Conservation (phyloP, 2,888 invertebrate species). For the Lysandra bellargus region DNA sequence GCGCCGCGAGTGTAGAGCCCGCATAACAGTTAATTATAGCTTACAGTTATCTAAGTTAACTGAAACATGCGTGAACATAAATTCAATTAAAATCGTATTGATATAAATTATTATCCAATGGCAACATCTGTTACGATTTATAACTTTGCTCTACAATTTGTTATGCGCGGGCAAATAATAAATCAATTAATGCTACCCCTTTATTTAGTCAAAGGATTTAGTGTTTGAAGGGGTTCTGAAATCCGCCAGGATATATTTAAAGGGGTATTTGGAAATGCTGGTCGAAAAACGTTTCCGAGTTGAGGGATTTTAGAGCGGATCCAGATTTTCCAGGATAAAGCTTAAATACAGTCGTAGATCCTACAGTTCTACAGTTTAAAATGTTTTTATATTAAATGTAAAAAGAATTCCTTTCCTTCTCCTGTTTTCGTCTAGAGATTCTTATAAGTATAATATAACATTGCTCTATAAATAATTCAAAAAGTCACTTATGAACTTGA, state of each 20-base stretch:
- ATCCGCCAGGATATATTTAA: not conserved
- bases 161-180: slow-evolving; percentile 16
- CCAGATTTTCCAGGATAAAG: not conserved
- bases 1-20: no score
- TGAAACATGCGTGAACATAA: slow-evolving; percentile 17
- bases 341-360: not conserved
- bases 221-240: not conserved
- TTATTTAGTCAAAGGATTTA: slow-evolving; percentile 15
- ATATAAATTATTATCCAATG: slow-evolving; percentile 26
- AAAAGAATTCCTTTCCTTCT: not conserved
- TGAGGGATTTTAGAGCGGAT: slow-evolving; percentile 1
- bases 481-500: no score
- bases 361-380: not conserved
- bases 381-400: not conserved
- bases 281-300: slow-evolving; percentile 1
- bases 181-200: slow-evolving; percentile 18
- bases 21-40: not conserved
- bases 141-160: slow-evolving; percentile 1
- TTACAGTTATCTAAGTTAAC: slow-evolving; percentile 19
- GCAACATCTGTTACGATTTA: slow-evolving; percentile 22
- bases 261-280: not conserved
- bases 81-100: slow-evolving; percentile 23
- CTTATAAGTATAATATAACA: no score
- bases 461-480: no score
- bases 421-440: not conserved